Percentiles rank a stretch among this genome's conserved stretches.
Conservation (phyloP, 2,888 invertebrate species). For the Caenorhabditis sp. region DNA sequence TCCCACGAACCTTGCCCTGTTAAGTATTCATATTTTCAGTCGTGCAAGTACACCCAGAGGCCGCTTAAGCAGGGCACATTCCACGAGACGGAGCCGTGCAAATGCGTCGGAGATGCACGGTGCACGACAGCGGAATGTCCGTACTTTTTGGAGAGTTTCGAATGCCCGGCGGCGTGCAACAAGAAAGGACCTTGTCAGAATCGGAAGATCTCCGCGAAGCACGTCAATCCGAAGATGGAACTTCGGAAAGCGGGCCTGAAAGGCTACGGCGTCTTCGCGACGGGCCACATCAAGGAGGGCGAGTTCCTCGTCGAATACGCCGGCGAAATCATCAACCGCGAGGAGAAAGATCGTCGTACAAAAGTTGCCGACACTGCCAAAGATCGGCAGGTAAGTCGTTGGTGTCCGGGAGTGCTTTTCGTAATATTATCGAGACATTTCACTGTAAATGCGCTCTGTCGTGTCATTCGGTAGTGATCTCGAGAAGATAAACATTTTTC, state of each 20-base stretch:
- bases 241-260: not conserved
- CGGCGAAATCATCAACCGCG: conserved; percentile 11
- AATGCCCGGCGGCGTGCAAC: conserved; percentile 14
- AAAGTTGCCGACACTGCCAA: not conserved
- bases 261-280: conserved; percentile 25
- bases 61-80: no score
- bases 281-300: not conserved
- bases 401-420: no score
- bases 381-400: not conserved
- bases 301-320: conserved; percentile 31
- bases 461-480: no score
- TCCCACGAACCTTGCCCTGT: no score
- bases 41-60: no score
- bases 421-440: no score
- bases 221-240: not conserved
- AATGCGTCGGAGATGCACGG: not conserved
- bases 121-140: conserved; percentile 2
- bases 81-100: not conserved
- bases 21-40: no score
- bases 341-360: not conserved
- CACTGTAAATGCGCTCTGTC: no score
- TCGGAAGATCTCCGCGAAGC: not conserved
- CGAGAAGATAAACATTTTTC: no score
- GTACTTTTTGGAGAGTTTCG: not conserved
- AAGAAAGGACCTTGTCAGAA: conserved; percentile 4